phyloP scores from a whole-genome alignment of 1,140 invertebrate genomes.

The Apocrypta bakeri region DNA sequence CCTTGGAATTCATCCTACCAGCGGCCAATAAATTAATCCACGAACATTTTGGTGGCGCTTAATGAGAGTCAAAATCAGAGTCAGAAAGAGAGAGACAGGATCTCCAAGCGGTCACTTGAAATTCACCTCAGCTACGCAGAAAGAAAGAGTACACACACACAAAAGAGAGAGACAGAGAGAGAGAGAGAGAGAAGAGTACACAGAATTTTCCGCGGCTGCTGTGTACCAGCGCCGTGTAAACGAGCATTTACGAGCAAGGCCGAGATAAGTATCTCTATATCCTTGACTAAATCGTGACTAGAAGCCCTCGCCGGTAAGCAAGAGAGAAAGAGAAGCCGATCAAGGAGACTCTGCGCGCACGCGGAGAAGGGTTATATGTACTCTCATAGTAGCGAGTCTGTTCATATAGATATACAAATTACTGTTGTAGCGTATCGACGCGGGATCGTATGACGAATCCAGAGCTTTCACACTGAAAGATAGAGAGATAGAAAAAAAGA shows the following conservation, averaged over 20 bases:
- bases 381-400: neutral
- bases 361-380: neutral
- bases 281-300: constrained; percentile 74
- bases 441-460: neutral
- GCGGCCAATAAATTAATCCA: constrained; percentile 19
- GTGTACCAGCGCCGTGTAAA: constrained; percentile 61
- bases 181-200: constrained; percentile 18
- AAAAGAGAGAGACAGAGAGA: neutral
- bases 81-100: neutral
- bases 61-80: neutral
- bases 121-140: constrained; percentile 18
- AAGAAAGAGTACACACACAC: neutral
- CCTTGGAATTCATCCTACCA: constrained; percentile 23
- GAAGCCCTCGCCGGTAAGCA: constrained; percentile 60
- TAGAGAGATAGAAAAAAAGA: neutral
- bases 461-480: too few species aligned
- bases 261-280: constrained; percentile 72
- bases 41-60: neutral
- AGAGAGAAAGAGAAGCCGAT: constrained; percentile 45
- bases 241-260: constrained; percentile 70
- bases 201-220: constrained; percentile 58
- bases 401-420: neutral
- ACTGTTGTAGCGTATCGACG: neutral
- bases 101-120: constrained; percentile 7
- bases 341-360: constrained; percentile 53